phyloP scores from a whole-genome alignment of 1,140 invertebrate species.

The Tribolium madens region DNA sequence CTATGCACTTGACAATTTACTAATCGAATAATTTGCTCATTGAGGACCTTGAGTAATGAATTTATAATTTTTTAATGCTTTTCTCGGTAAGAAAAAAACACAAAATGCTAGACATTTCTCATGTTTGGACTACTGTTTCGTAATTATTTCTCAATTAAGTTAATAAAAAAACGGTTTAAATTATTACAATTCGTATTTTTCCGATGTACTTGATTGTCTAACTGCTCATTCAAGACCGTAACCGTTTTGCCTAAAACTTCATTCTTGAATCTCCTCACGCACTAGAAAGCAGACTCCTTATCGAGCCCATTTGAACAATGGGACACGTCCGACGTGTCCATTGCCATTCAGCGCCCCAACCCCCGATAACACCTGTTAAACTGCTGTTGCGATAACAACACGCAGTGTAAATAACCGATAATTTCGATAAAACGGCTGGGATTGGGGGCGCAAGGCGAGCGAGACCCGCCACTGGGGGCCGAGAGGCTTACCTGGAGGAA shows the following conservation, averaged over 20 bases:
- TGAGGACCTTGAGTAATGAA: not conserved
- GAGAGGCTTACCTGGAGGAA: not conserved
- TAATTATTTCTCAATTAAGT: not conserved
- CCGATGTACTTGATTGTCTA: not conserved
- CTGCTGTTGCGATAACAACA: constrained; percentile 6
- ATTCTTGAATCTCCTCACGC: not conserved
- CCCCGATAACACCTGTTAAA: not conserved
- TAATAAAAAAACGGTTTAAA: not conserved
- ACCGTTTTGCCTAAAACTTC: not conserved
- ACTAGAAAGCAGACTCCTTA: not conserved
- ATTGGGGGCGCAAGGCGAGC: not conserved
- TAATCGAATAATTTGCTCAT: not conserved
- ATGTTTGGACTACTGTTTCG: no score
- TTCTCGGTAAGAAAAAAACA: not conserved
- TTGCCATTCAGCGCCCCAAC: not conserved
- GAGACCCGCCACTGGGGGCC: not conserved
- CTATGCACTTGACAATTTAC: not conserved
- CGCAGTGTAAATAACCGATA: constrained; percentile 11
- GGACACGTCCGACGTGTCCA: not conserved
- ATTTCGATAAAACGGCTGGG: not conserved
- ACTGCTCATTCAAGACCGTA: not conserved
- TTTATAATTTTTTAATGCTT: not conserved
- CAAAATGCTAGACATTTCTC: not conserved
- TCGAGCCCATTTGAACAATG: constrained; percentile 10
- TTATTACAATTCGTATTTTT: not conserved